Evolutionary conservation across 2,113 vertebrate genomes (phyloP), one percentile per base, ranked within the genome.

Genomic region (Dermatemys mawii): DNA sequence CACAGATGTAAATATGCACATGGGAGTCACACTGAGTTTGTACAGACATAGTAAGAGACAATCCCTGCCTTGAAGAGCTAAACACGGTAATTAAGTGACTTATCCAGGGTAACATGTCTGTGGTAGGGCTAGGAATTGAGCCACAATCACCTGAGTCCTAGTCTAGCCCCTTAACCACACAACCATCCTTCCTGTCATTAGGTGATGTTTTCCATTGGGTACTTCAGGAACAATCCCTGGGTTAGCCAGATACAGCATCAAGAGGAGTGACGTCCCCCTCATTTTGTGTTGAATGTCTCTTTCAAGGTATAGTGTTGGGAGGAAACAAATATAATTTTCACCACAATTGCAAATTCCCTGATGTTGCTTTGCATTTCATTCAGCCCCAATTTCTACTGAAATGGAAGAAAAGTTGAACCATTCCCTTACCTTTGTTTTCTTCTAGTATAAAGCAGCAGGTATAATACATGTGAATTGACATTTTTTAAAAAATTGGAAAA

Each of bases 141-240:
- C 76, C 91, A 87, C 93, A 90, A 93, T 96, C 93, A 95, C 89
- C 73, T 73, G 46, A 87, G 73, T 92, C 78, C 27, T 46, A 51
- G 90, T 90, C 80, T 63, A 57, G 41, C 79, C 91, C n/a, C 90
- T 24, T 82, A 93, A 90, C 78, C 16, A 89, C 73, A 93, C 87
- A 93, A 82, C 73, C 84, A 89, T 89, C 88, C 78, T 80, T 89
- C 91, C 85, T 93, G 49, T 86, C 83, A 76, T 84, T 50, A 79
- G 46, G 89, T 57, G 51, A 93, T 38, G 7, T 82, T 96, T 91
- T 89, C 90, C 70, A 78, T 32, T 54, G 63, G 88, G 32, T n/a
- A 93, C 90, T 86, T 92, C 85, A 91, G 84, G 85, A 96, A 91
- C 85, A 89, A 76, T 75, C 92, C 73, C 81, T 79, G 27, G 76